Evolutionary conservation across 2,113 vertebrate genomes (phyloP), one percentile per base, ranked within the genome.

Genomic region (Corvus moneduloides): DNA sequence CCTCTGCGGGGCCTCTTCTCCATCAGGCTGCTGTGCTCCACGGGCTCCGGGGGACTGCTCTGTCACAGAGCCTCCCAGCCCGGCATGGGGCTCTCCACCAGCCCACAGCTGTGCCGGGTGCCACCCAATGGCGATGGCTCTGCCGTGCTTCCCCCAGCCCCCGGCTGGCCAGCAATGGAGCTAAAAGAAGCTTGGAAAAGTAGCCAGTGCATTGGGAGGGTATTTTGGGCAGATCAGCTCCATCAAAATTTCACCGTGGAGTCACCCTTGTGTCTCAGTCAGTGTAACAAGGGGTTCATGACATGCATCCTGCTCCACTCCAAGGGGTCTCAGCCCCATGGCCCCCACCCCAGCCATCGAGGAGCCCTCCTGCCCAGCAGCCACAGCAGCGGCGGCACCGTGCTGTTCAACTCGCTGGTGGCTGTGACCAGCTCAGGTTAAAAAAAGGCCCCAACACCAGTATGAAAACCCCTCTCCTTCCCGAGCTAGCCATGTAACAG

Each of bases 161-260:
- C 44, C 3, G 15, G 16, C 37, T 41, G 54, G 28, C 43, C 17
- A 26, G 54, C 1, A 0, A 5, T 0, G 5, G 33, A 74, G 61
- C 30, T 62, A 41, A 48, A 55, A 22, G 49, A 46, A 63, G 22
- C 11, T 67, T 83, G 54, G 52, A 72, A 48, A 86, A 75, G 72
- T 0, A 33, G n/a, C 6, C 2, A 2, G n/a, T 14, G 33, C 0
- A 0, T 4, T 26, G 33, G 55, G 78, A 77, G 51, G 18, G 64
- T 11, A 11, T 39, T 79, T 46, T 4, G 23, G 49, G 30, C 41
- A 78, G 52, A 72, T 37, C 28, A 55, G 35, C 62, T 82, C 48
- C 41, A 35, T 11, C 1, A 16, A 64, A 17, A 3, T 33, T 52
- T 59, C n/a, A 17, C 69, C 9, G 7, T 2, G 3, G 27, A 59